Evolutionary conservation across 2,888 invertebrate species (phyloP).

Genomic region (Coecobrya sp.): DNA sequence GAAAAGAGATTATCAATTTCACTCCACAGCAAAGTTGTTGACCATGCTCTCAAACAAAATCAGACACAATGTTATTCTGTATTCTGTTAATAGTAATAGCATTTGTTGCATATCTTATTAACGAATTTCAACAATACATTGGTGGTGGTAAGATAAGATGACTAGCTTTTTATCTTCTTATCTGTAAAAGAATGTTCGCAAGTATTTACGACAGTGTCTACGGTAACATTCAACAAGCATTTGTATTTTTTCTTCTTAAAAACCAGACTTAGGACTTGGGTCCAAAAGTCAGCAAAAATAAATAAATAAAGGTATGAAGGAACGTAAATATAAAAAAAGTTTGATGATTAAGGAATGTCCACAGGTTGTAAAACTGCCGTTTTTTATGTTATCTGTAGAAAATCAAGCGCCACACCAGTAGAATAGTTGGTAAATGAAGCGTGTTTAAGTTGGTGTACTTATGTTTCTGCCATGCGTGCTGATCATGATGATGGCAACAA

Average conservation of each 20-base stretch:
- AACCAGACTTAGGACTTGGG: constrained; percentile 4
- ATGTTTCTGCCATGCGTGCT: constrained; percentile 18
- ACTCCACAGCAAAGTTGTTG: neutral
- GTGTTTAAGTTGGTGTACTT: constrained; percentile 49
- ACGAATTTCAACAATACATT: neutral
- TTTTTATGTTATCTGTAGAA: constrained; percentile 39
- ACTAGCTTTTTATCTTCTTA: neutral
- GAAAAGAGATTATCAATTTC: neutral
- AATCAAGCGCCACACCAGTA: constrained; percentile 1
- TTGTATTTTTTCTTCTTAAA: constrained; percentile 15
- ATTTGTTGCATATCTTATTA: too few relatives aligned
- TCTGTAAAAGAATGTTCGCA: neutral
- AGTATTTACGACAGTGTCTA: constrained; percentile 3
- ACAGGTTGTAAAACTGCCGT: constrained; percentile 76
- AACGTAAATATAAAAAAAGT: constrained; percentile 46
- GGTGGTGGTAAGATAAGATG: neutral
- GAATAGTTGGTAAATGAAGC: neutral
- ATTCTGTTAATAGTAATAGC: neutral
- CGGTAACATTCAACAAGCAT: constrained; percentile 29
- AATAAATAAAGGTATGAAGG: constrained; percentile 26
- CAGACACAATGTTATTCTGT: neutral
- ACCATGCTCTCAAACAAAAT: neutral
- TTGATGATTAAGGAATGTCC: constrained; percentile 65
- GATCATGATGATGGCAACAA: constrained; percentile 15
- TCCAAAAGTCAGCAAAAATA: constrained; percentile 26